phyloP scores from a whole-genome alignment of 2,113 vertebrate species.

The Cranoglanis bouderius region DNA sequence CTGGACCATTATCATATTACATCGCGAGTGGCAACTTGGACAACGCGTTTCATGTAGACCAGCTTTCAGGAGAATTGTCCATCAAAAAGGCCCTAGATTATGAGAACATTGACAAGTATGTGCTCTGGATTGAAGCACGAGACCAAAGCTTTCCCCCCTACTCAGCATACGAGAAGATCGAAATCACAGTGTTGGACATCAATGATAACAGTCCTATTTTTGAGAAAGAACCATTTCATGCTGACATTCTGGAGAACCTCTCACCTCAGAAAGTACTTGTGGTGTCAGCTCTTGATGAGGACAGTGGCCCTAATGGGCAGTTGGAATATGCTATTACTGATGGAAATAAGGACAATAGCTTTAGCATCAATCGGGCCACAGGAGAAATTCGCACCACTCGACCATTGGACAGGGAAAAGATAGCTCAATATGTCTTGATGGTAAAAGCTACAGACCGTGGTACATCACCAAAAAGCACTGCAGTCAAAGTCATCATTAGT shows the following conservation, averaged over 20 bases:
- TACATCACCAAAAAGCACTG: slow-evolving; percentile 75
- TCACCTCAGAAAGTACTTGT: slow-evolving; percentile 83
- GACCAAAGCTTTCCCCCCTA: slow-evolving; percentile 95
- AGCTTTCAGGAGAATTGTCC: slow-evolving; percentile 87
- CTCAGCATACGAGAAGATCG: slow-evolving; percentile 90
- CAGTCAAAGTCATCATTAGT: slow-evolving; percentile 80
- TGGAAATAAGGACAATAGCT: slow-evolving; percentile 88
- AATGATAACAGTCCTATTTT: slow-evolving; percentile 91
- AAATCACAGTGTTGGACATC: slow-evolving; percentile 84
- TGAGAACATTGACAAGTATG: slow-evolving; percentile 87
- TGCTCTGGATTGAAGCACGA: slow-evolving; percentile 93
- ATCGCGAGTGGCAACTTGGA: slow-evolving; percentile 94
- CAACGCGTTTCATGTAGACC: slow-evolving; percentile 86
- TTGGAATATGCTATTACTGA: slow-evolving; percentile 84
- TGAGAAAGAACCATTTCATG: slow-evolving; percentile 83
- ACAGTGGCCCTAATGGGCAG: slow-evolving; percentile 91
- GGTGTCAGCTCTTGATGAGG: slow-evolving; percentile 82
- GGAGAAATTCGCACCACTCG: slow-evolving; percentile 90
- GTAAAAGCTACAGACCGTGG: slow-evolving; percentile 89
- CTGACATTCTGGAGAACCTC: slow-evolving; percentile 88
- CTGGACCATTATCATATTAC: slow-evolving; percentile 88
- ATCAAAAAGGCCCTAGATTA: slow-evolving; percentile 84
- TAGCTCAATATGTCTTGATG: slow-evolving; percentile 78
- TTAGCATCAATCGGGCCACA: slow-evolving; percentile 83
- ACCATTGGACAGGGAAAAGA: slow-evolving; percentile 87